phyloP scores from a whole-genome alignment of 2,888 invertebrate species.

The Erebia epiphron region DNA sequence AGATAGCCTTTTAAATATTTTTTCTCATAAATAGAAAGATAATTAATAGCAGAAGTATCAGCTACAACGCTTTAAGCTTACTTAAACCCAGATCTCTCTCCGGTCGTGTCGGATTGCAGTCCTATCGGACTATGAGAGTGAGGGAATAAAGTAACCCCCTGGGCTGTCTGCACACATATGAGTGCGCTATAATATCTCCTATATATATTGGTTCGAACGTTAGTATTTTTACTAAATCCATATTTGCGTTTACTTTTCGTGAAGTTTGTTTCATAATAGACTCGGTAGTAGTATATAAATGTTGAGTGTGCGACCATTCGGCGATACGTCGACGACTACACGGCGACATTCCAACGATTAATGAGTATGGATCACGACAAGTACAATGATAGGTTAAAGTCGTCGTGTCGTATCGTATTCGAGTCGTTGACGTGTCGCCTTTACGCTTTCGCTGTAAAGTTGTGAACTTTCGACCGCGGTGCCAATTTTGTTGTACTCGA shows the following conservation, averaged over 20 bases:
- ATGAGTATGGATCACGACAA: conserved; percentile 9
- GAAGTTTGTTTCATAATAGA: conserved; percentile 1
- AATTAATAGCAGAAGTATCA: no score
- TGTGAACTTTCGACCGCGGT: neutral
- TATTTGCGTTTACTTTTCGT: neutral
- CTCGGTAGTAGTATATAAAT: conserved; percentile 8
- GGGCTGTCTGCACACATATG: no score
- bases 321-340: conserved; percentile 17
- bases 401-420: conserved; percentile 16
- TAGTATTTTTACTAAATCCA: neutral
- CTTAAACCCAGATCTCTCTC: no score
- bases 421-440: conserved; percentile 15
- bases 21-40: no score
- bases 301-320: conserved; percentile 14
- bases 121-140: no score
- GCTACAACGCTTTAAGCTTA: no score
- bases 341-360: neutral
- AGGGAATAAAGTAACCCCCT: no score
- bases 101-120: no score
- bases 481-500: conserved; percentile 9
- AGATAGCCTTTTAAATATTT: no score
- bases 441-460: conserved; percentile 1
- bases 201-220: no score
- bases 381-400: neutral
- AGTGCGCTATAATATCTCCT: no score